phyloP scores from a whole-genome alignment of 2,113 vertebrate genomes.

The Oncorhynchus tshawytscha region DNA sequence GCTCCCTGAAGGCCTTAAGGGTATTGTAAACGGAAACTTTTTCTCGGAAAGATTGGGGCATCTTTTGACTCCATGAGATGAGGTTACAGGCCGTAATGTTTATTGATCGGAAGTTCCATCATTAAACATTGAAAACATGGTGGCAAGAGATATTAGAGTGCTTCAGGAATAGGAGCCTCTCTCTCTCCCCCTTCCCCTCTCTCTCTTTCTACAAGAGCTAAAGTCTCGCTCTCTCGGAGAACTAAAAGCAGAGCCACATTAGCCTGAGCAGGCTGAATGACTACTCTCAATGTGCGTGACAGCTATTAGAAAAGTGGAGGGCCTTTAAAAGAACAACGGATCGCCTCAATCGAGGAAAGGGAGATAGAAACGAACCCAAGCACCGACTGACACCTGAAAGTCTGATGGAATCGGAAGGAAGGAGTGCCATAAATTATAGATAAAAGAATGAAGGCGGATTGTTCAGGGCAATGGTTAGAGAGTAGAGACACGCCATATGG shows the following conservation, averaged over 20 bases:
- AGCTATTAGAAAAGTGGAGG: not conserved
- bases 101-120: slow-evolving; percentile 65
- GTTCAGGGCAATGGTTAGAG: too few species aligned
- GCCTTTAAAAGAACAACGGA: not conserved
- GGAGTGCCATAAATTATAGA: not conserved
- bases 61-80: slow-evolving; percentile 42
- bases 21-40: slow-evolving; percentile 51
- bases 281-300: not conserved
- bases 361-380: not conserved
- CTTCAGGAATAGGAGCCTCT: slow-evolving; percentile 37
- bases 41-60: slow-evolving; percentile 38
- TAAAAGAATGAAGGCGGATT: not conserved
- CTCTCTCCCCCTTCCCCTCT: not conserved
- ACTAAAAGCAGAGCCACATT: not conserved
- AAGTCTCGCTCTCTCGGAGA: not conserved
- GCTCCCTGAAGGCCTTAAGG: slow-evolving; percentile 14
- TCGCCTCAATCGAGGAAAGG: not conserved
- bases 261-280: not conserved
- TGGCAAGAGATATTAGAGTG: slow-evolving; percentile 16
- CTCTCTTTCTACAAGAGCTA: not conserved
- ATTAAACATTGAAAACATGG: slow-evolving; percentile 64
- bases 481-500: not conserved
- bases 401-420: not conserved
- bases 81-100: slow-evolving; percentile 62
- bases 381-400: not conserved